These are phyloP conservation scores for Diachrysia chrysitis DNA, from an alignment of 2,888 invertebrate species.

Conservation along the genomic window DNA sequence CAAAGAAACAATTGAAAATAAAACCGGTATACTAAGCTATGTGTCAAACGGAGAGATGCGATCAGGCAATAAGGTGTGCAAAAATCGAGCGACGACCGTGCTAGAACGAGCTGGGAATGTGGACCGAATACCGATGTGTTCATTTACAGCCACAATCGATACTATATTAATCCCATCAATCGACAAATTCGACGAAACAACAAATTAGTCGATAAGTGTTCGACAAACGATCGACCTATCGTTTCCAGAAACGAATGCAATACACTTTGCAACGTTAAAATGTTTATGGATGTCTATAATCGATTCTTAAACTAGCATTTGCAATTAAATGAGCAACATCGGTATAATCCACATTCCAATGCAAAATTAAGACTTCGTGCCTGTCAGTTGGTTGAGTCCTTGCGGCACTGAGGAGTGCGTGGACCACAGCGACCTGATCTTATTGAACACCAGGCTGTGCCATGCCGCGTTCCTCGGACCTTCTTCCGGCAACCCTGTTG, in stretches of 20 bases:
- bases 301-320: constrained; percentile 50
- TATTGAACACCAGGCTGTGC: constrained; percentile 95
- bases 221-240: constrained; percentile 13
- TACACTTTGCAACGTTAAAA: constrained; percentile 31
- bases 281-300: constrained; percentile 40
- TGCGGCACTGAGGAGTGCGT: constrained; percentile 93
- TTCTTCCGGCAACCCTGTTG: constrained; percentile 85
- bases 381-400: constrained; percentile 95
- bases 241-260: constrained; percentile 24
- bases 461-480: constrained; percentile 88
- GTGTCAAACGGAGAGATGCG: constrained; percentile 78
- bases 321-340: constrained; percentile 59
- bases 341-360: constrained; percentile 75
- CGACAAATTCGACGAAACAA: constrained; percentile 33
- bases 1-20: constrained; percentile 71
- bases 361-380: constrained; percentile 80
- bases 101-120: constrained; percentile 79
- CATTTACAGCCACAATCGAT: constrained; percentile 63
- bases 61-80: constrained; percentile 85
- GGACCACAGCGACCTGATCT: constrained; percentile 96
- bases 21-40: constrained; percentile 72
- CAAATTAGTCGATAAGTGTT: constrained; percentile 28
- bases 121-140: constrained; percentile 76
- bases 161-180: constrained; percentile 57
- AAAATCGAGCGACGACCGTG: constrained; percentile 76